These are phyloP conservation scores for Drosophila mettleri DNA, from an alignment of 2,888 invertebrate genomes.

Conservation along the genomic window DNA sequence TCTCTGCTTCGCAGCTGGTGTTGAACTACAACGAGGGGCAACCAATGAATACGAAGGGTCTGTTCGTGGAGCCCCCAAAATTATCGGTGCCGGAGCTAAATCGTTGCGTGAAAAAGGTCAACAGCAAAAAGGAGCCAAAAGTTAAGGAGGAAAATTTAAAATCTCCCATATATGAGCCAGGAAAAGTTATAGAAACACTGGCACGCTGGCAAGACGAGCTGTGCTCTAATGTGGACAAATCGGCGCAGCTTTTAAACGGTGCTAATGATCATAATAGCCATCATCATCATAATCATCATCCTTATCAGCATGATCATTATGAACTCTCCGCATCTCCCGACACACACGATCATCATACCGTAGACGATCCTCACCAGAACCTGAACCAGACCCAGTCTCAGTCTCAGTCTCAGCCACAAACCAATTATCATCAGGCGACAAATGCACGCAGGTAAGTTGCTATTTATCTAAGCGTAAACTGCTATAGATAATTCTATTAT, in stretches of 20 bases:
- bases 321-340: slow-evolving; percentile 30
- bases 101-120: slow-evolving; percentile 12
- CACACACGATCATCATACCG: slow-evolving; percentile 33
- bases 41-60: slow-evolving; percentile 34
- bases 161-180: slow-evolving; percentile 27
- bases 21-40: slow-evolving; percentile 14
- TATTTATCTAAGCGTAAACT: slow-evolving; percentile 3
- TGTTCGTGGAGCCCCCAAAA: slow-evolving; percentile 54
- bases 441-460: slow-evolving; percentile 81
- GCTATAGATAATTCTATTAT: neutral
- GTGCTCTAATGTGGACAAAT: slow-evolving; percentile 44
- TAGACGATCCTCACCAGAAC: slow-evolving; percentile 45
- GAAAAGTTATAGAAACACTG: slow-evolving; percentile 50
- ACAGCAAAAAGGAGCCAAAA: slow-evolving; percentile 1
- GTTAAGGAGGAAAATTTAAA: slow-evolving; percentile 13
- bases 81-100: slow-evolving; percentile 29
- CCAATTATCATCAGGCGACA: slow-evolving; percentile 67
- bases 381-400: slow-evolving; percentile 14
- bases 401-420: slow-evolving; percentile 33
- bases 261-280: slow-evolving; percentile 48
- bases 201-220: slow-evolving; percentile 65
- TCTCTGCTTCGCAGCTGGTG: slow-evolving; percentile 5
- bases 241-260: slow-evolving; percentile 44
- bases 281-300: slow-evolving; percentile 27
- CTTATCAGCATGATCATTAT: slow-evolving; percentile 18